Conservation (phyloP, 2,888 invertebrate genomes). For the Margaritifera margaritifera region DNA sequence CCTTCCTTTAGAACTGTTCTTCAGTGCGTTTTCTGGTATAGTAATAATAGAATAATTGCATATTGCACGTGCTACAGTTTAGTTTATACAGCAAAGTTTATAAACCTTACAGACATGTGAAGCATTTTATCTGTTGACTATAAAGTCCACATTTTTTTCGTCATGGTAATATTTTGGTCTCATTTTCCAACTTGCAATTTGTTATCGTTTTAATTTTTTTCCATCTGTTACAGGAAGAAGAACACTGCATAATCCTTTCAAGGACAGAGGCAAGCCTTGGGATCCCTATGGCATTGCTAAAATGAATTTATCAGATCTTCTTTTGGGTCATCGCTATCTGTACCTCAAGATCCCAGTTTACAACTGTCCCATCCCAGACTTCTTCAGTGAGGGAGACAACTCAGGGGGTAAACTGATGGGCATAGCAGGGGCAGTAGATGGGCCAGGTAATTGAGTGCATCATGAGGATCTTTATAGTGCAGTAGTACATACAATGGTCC, state of each 20-base stretch:
- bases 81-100: constrained; percentile 4
- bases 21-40: too few relatives aligned
- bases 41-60: too few relatives aligned
- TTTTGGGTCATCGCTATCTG: constrained; percentile 66
- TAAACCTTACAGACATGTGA: background rate
- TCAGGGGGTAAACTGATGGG: constrained; percentile 59
- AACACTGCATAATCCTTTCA: constrained; percentile 69
- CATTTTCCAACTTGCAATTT: background rate
- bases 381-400: constrained; percentile 45
- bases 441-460: constrained; percentile 58
- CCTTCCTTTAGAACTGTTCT: too few relatives aligned
- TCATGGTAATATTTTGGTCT: background rate
- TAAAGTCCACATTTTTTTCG: background rate
- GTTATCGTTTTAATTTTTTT: background rate
- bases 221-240: constrained; percentile 52
- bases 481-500: too few relatives aligned
- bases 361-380: constrained; percentile 65
- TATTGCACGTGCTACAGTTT: too few relatives aligned
- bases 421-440: constrained; percentile 68
- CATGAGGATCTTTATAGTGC: too few relatives aligned
- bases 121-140: too few relatives aligned
- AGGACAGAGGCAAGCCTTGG: constrained; percentile 67
- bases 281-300: constrained; percentile 70
- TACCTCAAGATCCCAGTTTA: constrained; percentile 66
- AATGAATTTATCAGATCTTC: constrained; percentile 67